Base-by-base conservation (phyloP, 92 coral and sea anemone genomes). In the Nematostella vectensis region DNA sequence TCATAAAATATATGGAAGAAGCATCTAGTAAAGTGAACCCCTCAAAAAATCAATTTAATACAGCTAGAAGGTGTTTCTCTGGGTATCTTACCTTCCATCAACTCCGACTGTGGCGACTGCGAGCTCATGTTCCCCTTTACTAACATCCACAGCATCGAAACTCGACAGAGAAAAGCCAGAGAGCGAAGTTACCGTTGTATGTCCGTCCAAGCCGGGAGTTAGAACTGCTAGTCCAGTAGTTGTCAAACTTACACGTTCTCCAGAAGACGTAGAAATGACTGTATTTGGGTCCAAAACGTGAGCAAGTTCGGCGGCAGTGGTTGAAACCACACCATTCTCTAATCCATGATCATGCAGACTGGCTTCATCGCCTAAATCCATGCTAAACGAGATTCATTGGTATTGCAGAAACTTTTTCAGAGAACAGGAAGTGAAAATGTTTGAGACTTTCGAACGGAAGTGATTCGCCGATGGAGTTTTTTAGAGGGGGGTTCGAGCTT, bases 401-500 rank as follows among this genome's bases (percentile, higher is more conserved):
- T 47, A n/a, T n/a, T 15, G 2, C 21, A 19, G 4, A 20, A 58
- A 12, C 19, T 31, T 39, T 18, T n/a, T n/a, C n/a, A n/a, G 47
- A 25, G 31, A n/a, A 84, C 95, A 85, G 95, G 95, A 85, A 85
- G 95, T 85, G 73, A 71, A 50, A 21, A n/a, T 28, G 61, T 40
- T 36, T 30, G 55, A 49, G 58, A 50, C 47, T 75, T 75, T 31
- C 53, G 53, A 77, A 78, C 95, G 95, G 95, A 85, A 85, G 95
- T 85, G 76, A 67, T 48, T 29, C 31, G 70, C 13, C 59, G 67
- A 53, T 47, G 54, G 54, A 30, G 59, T 57, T 65, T 85, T n/a
- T 85, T 85, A 85, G 95, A 85, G 95, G 95, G 95, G 95, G 95
- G 95, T 80, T 70, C 38, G 40, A 61, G 23, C 50, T 62, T 83